These are phyloP conservation scores for Ceratina japonica DNA, from an alignment of 1,140 invertebrate genomes.

Conservation along the genomic window DNA sequence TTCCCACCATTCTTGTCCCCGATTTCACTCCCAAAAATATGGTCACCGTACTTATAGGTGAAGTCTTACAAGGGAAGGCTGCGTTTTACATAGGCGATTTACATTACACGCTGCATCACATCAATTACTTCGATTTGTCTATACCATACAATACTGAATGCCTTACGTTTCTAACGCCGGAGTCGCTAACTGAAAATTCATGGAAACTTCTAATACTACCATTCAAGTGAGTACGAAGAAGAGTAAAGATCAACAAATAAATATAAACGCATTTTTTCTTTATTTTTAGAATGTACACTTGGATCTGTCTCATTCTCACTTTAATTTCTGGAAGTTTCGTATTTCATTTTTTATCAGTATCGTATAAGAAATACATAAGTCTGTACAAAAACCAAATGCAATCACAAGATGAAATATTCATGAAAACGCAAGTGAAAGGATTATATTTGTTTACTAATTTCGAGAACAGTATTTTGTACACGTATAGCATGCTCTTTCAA, in stretches of 20 bases:
- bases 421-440: constrained; percentile 73
- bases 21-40: too few relatives aligned
- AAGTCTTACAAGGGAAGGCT: constrained; percentile 84
- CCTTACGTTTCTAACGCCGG: constrained; percentile 90
- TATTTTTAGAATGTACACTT: constrained; percentile 81
- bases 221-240: constrained; percentile 81
- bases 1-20: too few relatives aligned
- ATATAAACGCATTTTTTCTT: constrained; percentile 44
- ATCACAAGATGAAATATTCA: constrained; percentile 33
- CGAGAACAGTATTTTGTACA: constrained; percentile 87
- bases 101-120: constrained; percentile 85
- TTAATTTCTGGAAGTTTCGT: too few relatives aligned
- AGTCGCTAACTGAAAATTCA: constrained; percentile 87
- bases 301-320: too few relatives aligned
- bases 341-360: too few relatives aligned
- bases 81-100: constrained; percentile 89
- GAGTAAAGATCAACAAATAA: neutral
- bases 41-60: constrained; percentile 80
- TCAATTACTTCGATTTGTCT: constrained; percentile 86
- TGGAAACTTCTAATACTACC: constrained; percentile 91
- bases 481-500: constrained; percentile 88
- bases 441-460: constrained; percentile 86
- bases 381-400: constrained; percentile 55
- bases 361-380: constrained; percentile 73
- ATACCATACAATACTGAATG: constrained; percentile 89